Conservation (phyloP, 2,113 vertebrate genomes). For the Odocoileus hemionus region DNA sequence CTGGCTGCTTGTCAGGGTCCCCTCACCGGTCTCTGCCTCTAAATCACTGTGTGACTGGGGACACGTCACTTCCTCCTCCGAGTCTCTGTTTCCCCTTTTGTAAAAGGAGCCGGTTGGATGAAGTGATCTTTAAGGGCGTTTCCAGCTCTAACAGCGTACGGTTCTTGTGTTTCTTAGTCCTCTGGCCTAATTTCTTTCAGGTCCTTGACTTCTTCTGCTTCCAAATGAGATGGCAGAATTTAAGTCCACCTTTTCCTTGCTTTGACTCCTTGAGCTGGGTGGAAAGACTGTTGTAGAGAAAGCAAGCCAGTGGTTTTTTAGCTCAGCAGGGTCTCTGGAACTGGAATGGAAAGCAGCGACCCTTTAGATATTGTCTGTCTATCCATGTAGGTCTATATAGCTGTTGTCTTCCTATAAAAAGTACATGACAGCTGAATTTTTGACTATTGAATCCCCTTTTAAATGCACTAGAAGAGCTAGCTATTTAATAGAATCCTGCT, state of each 20-base stretch:
- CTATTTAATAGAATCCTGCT: constrained; percentile 55
- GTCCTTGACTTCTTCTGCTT: constrained; percentile 12
- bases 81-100: constrained; percentile 55
- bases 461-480: constrained; percentile 12
- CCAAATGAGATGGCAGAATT: background rate
- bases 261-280: constrained; percentile 15
- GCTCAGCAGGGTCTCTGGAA: constrained; percentile 39
- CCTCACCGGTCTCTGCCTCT: background rate
- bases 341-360: constrained; percentile 13
- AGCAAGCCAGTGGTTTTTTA: constrained; percentile 27
- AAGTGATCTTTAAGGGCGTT: constrained; percentile 16
- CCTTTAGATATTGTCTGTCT: background rate
- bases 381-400: background rate
- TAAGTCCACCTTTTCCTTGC: constrained; percentile 18
- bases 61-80: constrained; percentile 32
- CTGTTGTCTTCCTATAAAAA: constrained; percentile 23
- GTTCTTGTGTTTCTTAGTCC: constrained; percentile 7
- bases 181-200: constrained; percentile 16
- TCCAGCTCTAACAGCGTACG: background rate
- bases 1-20: background rate
- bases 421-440: constrained; percentile 10
- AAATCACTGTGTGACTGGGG: background rate
- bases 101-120: background rate
- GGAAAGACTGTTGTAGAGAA: constrained; percentile 15
- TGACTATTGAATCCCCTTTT: constrained; percentile 36